Base-by-base conservation (phyloP, 1,140 invertebrate species). In the Frieseomelitta varia region DNA sequence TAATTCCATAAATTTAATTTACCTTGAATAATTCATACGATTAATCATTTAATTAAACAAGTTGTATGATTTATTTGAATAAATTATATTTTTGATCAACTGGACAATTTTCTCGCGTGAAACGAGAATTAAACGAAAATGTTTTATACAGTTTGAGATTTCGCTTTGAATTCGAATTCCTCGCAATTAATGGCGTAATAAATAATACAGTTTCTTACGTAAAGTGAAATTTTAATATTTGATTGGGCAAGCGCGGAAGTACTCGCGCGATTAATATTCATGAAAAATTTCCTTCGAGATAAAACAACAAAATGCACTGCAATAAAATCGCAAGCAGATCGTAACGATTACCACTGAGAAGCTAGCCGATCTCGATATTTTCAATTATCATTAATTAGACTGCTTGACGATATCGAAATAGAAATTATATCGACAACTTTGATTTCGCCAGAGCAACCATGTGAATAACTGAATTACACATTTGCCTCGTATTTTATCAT, bases 291-390 rank as follows among this genome's bases (percentile, higher is more conserved):
- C 24, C 39, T 51, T 27, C 17, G 24, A 21, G 58, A 51, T 47
- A 19, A 61, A 30, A 47, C 4, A 27, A 14, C 1, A 19, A 51
- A 11, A 24, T 80, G 24, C 10, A 27, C n/a, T 34, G n/a, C 58
- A 39, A 55, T 53, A 56, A n/a, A 78, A 81, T 58, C 56, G 71
- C 53, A 88, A 87, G 47, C 68, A 87, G 87, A 76, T 83, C 73
- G 81, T 87, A 67, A 88, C 85, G 55, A 72, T 80, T 80, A 69
- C 72, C 56, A 84, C 71, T 39, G 39, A 53, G 77, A 67, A 65
- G 67, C 21, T 55, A 53, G 56, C n/a, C 63, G 65, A 27, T 56
- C 47, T n/a, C 56, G 19, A 21, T 30, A 47, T 61, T 51, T 81
- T 77, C 55, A 63, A 75, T 75, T 4, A 47, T 47, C 27, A 12